phyloP scores from a whole-genome alignment of 2,113 vertebrate genomes.

The Nannospalax galili region DNA sequence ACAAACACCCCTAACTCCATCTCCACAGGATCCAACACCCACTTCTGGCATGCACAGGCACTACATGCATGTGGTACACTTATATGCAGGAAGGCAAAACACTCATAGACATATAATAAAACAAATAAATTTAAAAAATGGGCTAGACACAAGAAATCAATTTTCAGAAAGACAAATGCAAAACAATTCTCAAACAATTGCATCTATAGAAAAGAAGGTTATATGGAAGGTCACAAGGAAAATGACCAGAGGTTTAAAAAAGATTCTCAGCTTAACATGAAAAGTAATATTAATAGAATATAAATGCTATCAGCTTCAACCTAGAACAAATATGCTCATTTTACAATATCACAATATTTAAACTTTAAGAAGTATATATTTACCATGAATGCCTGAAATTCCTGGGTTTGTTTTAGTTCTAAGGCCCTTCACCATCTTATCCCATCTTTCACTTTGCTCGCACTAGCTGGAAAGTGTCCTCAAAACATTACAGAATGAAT shows the following conservation, averaged over 20 bases:
- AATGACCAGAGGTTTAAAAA: background rate
- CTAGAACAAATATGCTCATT: background rate
- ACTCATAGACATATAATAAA: background rate
- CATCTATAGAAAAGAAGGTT: rapidly evolving
- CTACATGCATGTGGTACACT: too few species aligned
- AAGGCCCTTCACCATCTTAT: background rate
- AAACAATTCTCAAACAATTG: background rate
- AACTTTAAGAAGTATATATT: background rate
- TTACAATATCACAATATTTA: background rate
- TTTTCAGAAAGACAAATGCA: background rate
- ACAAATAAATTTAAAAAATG: constrained; percentile 1
- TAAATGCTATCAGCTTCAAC: background rate
- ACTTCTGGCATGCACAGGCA: too few species aligned
- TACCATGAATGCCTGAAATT: background rate
- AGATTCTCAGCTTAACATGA: background rate
- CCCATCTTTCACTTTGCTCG: background rate
- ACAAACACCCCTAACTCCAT: too few species aligned
- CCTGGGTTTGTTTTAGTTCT: background rate
- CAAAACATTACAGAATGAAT: background rate
- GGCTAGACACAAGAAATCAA: background rate
- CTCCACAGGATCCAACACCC: too few species aligned
- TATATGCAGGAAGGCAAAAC: too few species aligned
- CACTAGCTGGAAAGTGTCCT: background rate
- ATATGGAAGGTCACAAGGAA: background rate
- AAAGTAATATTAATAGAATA: background rate